Conservation (phyloP, 2,797 vertebrate genomes). For the Sandelia bainsii region DNA sequence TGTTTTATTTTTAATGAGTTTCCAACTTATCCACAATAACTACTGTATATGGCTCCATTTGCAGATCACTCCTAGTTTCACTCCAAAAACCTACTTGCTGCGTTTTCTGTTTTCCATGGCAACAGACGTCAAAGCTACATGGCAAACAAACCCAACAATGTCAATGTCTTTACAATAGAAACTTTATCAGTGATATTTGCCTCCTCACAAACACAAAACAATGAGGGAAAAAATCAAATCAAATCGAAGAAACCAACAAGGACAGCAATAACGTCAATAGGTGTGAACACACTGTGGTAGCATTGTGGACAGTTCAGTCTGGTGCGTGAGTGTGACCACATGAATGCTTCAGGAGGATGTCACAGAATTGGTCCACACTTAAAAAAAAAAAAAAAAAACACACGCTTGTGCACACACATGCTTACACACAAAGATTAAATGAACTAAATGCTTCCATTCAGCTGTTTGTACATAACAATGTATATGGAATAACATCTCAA, state of each 20-base stretch:
- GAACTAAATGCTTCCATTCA: slow-evolving; percentile 60
- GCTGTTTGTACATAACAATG: slow-evolving; percentile 56
- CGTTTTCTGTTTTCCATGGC: slow-evolving; percentile 40
- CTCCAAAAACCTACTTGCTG: slow-evolving; percentile 43
- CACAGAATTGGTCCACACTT: slow-evolving; percentile 52
- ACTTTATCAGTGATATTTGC: slow-evolving; percentile 71
- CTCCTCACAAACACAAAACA: slow-evolving; percentile 80
- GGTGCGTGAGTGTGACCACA: slow-evolving; percentile 26
- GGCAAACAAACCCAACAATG: slow-evolving; percentile 67
- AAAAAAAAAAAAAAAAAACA: slow-evolving; percentile 47
- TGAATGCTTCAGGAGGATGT: slow-evolving; percentile 36
- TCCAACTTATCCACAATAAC: slow-evolving; percentile 66
- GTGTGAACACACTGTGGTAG: slow-evolving; percentile 40
- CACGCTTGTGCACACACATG: slow-evolving; percentile 51
- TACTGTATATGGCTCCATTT: slow-evolving; percentile 40
- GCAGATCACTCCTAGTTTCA: slow-evolving; percentile 49
- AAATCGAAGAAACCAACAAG: slow-evolving; percentile 56
- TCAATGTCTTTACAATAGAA: slow-evolving; percentile 58
- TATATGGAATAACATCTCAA: slow-evolving; percentile 37
- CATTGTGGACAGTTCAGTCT: slow-evolving; percentile 36
- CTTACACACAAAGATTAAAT: slow-evolving; percentile 56
- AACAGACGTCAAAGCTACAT: slow-evolving; percentile 61
- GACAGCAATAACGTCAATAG: slow-evolving; percentile 57
- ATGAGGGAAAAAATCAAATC: slow-evolving; percentile 50
- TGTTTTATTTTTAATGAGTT: slow-evolving; percentile 73